phyloP scores from a whole-genome alignment of 2,888 invertebrate species.

The Polietes domitor region DNA sequence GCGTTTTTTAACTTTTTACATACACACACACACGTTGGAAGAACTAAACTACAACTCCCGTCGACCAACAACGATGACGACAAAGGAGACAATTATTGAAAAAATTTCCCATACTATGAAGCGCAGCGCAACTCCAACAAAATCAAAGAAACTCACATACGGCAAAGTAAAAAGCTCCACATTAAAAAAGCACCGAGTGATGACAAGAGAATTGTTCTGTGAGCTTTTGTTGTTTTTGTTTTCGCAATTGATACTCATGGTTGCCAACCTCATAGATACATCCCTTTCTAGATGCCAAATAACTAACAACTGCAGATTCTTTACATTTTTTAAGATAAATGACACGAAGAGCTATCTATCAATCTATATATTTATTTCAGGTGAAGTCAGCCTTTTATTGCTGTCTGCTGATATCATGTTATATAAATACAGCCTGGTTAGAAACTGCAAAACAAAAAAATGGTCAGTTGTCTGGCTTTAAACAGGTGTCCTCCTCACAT shows the following conservation, averaged over 20 bases:
- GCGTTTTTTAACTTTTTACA: slow-evolving; percentile 36
- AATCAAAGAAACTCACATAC: slow-evolving; percentile 13
- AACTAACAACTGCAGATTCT: too few relatives aligned
- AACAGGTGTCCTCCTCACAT: too few relatives aligned
- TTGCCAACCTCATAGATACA: neutral
- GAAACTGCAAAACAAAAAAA: too few relatives aligned
- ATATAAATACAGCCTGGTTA: too few relatives aligned
- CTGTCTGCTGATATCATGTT: too few relatives aligned
- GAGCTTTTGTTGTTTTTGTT: neutral
- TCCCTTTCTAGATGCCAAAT: too few relatives aligned
- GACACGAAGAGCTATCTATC: too few relatives aligned
- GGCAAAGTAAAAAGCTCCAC: neutral
- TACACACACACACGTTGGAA: slow-evolving; percentile 46
- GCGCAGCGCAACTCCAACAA: slow-evolving; percentile 61
- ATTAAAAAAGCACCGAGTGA: neutral
- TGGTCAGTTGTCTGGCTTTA: too few relatives aligned
- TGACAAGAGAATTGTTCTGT: slow-evolving; percentile 22
- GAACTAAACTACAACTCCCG: slow-evolving; percentile 45
- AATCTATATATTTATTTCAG: too few relatives aligned
- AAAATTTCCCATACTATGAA: slow-evolving; percentile 56
- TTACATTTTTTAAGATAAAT: too few relatives aligned
- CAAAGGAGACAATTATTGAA: slow-evolving; percentile 66
- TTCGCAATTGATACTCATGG: neutral
- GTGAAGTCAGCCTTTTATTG: too few relatives aligned
- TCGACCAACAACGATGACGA: slow-evolving; percentile 61